Conservation (phyloP, 1,140 invertebrate genomes). For the Wiebesia pumilae region DNA sequence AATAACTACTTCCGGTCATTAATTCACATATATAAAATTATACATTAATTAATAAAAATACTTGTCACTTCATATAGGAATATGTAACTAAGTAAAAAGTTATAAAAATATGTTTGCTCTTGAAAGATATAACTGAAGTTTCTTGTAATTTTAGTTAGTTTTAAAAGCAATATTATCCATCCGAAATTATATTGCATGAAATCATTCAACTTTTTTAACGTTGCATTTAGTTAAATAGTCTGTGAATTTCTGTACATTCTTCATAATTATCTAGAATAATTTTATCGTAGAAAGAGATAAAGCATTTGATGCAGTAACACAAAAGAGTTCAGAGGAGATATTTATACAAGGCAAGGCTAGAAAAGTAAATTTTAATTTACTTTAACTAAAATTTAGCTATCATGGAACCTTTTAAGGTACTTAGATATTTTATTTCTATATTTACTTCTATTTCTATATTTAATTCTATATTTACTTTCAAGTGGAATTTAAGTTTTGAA, state of each 20-base stretch:
- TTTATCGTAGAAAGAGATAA: no score
- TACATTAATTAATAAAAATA: background rate
- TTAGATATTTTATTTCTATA: no score
- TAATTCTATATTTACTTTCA: no score
- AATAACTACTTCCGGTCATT: background rate
- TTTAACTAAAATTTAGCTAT: no score
- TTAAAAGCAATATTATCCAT: background rate
- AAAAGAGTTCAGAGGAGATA: no score
- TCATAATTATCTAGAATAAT: background rate
- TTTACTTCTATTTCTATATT: no score
- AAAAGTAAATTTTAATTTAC: no score
- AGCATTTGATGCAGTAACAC: no score
- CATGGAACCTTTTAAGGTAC: no score
- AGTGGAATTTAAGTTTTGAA: no score
- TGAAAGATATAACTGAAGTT: constrained; percentile 7
- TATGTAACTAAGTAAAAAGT: constrained; percentile 5
- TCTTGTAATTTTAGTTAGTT: background rate
- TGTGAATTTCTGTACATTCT: background rate
- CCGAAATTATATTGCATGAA: background rate
- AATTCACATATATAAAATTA: background rate
- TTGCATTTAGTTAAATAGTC: background rate
- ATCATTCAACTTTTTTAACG: background rate
- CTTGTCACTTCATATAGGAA: background rate
- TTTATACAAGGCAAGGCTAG: no score
- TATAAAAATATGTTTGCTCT: background rate